These are phyloP conservation scores for Steinernema scapterisci DNA, from an alignment of 2,888 invertebrate genomes.

Conservation along the genomic window DNA sequence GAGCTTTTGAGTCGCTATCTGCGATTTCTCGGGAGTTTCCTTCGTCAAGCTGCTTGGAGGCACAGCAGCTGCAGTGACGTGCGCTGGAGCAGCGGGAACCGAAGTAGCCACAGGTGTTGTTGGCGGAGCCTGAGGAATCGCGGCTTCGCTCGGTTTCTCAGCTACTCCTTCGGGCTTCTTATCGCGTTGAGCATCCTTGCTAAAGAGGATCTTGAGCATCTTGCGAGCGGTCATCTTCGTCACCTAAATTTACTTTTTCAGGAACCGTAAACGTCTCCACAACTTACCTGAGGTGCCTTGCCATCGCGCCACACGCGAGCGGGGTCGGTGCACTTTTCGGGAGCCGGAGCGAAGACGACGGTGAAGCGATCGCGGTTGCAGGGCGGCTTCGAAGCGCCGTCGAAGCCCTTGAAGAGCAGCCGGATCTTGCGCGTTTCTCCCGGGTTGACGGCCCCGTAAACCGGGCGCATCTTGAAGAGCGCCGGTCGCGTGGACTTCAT, in stretches of 20 bases:
- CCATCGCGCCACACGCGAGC: conserved; percentile 14
- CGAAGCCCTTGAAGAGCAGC: conserved; percentile 10
- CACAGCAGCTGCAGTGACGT: not conserved
- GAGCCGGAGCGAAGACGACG: conserved; percentile 32
- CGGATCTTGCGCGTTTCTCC: conserved; percentile 25
- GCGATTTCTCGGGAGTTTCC: not conserved
- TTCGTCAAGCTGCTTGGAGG: too few species aligned
- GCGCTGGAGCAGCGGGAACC: not conserved
- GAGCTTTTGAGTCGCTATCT: too few species aligned
- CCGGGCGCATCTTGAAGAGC: conserved; percentile 49
- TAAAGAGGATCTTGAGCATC: conserved; percentile 27
- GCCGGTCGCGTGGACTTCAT: conserved; percentile 47
- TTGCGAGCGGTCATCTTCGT: conserved; percentile 23
- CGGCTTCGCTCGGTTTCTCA: not conserved
- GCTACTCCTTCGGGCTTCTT: conserved; percentile 5
- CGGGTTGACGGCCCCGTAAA: conserved; percentile 38
- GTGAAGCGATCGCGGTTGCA: conserved; percentile 34
- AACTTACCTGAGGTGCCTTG: conserved; percentile 17
- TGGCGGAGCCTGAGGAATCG: not conserved
- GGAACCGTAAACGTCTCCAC: not conserved
- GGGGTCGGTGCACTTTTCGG: conserved; percentile 31
- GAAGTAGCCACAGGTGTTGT: not conserved
- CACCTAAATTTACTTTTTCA: not conserved
- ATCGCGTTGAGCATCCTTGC: conserved; percentile 17
- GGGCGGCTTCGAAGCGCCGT: conserved; percentile 13